Conservation (phyloP, 2,113 vertebrate genomes). For the Etheostoma spectabile region DNA sequence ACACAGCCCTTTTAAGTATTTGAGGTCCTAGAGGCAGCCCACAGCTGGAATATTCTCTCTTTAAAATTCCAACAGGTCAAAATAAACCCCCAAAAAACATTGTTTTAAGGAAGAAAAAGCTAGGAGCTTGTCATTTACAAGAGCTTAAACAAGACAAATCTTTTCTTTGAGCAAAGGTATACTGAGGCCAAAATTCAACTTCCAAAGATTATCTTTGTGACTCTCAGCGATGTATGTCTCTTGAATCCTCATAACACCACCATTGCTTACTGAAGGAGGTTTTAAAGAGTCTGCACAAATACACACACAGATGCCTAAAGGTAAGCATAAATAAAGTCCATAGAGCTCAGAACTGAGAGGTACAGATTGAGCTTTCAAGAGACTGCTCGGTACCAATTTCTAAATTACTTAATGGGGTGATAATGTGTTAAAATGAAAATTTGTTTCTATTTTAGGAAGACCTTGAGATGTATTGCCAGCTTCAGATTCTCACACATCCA, state of each 20-base stretch:
- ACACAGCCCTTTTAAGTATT: slow-evolving; percentile 64
- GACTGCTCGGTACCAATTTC: slow-evolving; percentile 49
- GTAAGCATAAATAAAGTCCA: slow-evolving; percentile 62
- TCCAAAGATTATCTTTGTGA: slow-evolving; percentile 48
- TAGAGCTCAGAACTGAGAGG: slow-evolving; percentile 33
- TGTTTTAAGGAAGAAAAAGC: slow-evolving; percentile 52
- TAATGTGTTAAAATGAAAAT: slow-evolving; percentile 74
- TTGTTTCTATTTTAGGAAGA: slow-evolving; percentile 75
- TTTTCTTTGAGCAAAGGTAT: slow-evolving; percentile 49
- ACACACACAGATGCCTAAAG: slow-evolving; percentile 57
- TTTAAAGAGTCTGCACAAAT: slow-evolving; percentile 49
- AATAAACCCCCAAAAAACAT: slow-evolving; percentile 45
- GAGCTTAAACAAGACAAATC: slow-evolving; percentile 44
- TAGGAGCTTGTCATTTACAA: slow-evolving; percentile 19
- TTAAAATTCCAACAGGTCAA: slow-evolving; percentile 68
- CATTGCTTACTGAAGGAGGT: slow-evolving; percentile 30
- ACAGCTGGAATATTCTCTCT: slow-evolving; percentile 56
- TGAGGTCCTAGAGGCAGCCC: slow-evolving; percentile 64
- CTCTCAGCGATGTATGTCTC: slow-evolving; percentile 24
- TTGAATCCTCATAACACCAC: slow-evolving; percentile 41
- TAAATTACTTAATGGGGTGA: slow-evolving; percentile 75
- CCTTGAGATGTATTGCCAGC: slow-evolving; percentile 52
- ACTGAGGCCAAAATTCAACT: slow-evolving; percentile 36
- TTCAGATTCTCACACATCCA: slow-evolving; percentile 38
- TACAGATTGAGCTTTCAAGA: slow-evolving; percentile 52